These are phyloP conservation scores for Lichenostomus cassidix DNA, from an alignment of 2,113 vertebrate species.

Conservation along the genomic window DNA sequence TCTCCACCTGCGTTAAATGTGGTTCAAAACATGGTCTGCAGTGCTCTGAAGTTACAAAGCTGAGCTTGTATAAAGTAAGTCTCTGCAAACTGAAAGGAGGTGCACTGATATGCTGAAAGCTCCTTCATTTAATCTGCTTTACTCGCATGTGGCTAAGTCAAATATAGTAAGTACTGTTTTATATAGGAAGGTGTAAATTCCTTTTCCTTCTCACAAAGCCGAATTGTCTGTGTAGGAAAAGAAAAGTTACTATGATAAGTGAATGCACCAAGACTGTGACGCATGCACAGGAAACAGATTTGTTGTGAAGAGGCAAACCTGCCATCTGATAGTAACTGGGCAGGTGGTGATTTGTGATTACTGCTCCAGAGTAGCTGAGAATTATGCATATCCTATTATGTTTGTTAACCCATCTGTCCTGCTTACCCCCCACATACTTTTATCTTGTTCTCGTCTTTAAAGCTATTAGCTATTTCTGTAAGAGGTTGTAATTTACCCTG, in stretches of 20 bases:
- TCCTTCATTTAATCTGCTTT: not conserved
- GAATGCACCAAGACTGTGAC: not conserved
- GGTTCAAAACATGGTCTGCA: not conserved
- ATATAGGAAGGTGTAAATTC: not conserved
- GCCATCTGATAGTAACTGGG: constrained; percentile 37
- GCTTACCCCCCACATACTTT: not conserved
- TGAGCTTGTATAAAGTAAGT: not conserved
- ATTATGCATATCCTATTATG: constrained; percentile 58
- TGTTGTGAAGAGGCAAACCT: constrained; percentile 47
- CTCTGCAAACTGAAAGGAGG: not conserved
- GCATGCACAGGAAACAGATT: constrained; percentile 5
- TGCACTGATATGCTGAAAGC: not conserved
- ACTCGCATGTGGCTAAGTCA: not conserved
- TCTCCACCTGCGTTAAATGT: not conserved
- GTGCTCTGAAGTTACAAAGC: not conserved
- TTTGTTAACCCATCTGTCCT: constrained; percentile 59
- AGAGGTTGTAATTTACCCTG: not conserved
- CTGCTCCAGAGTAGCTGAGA: constrained; percentile 41
- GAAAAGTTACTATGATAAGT: not conserved
- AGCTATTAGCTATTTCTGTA: not conserved
- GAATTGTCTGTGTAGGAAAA: not conserved
- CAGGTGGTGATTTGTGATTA: constrained; percentile 52
- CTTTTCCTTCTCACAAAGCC: not conserved
- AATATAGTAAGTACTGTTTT: not conserved
- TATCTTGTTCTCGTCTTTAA: not conserved